Conservation (phyloP, 2,797 vertebrate genomes). For the Corythornis leucogaster region DNA sequence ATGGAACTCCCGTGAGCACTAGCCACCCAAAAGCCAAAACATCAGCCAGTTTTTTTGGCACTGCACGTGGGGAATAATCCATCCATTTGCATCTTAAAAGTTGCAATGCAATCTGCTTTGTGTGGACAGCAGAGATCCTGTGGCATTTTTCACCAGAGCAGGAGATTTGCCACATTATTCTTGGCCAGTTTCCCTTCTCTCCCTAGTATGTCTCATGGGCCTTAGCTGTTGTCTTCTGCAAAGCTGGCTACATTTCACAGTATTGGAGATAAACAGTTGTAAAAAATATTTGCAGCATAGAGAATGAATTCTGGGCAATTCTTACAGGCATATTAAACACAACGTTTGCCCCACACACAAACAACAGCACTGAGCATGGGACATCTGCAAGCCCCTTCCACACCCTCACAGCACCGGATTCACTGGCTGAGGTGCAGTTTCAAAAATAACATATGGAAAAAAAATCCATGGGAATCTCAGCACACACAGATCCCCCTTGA, state of each 20-base stretch:
- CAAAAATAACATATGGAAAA: not conserved
- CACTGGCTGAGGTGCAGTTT: not conserved
- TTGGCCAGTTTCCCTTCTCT: not conserved
- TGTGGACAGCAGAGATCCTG: not conserved
- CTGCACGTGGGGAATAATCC: not conserved
- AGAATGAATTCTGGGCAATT: not conserved
- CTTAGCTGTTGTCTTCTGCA: slow-evolving; percentile 5
- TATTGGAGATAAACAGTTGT: not conserved
- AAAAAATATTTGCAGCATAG: not conserved
- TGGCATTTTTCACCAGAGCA: not conserved
- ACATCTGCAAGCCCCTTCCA: not conserved
- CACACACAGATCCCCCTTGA: not conserved
- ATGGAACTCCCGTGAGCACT: accelerated
- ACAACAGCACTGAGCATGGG: not conserved
- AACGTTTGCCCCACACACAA: not conserved
- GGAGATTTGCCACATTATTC: slow-evolving; percentile 4
- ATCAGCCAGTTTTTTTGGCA: not conserved
- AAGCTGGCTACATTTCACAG: not conserved
- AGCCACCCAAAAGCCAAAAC: not conserved
- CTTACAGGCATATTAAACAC: not conserved
- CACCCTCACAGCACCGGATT: not conserved
- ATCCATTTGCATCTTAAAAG: not conserved
- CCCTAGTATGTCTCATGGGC: not conserved
- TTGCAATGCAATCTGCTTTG: not conserved
- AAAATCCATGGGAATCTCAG: not conserved